Percentiles rank a stretch among this genome's conserved stretches.
Evolutionary conservation across 2,888 invertebrate genomes (phyloP).

Genomic region (Drosophila nr. perissopoda): DNA sequence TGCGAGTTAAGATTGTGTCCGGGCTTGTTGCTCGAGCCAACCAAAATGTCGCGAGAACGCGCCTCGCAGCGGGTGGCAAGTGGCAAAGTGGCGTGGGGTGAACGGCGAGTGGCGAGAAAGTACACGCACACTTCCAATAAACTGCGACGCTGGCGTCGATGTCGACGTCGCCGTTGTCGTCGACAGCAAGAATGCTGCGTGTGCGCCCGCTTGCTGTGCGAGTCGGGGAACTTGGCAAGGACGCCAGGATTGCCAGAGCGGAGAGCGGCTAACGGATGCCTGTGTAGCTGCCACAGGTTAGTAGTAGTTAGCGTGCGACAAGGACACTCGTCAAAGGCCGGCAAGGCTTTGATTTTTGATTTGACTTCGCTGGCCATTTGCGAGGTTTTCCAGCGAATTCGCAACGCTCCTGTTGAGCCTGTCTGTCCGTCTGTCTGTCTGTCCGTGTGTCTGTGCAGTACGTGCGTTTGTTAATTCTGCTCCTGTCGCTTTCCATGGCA

Average conservation of each 20-base stretch:
- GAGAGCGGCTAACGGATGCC: background rate
- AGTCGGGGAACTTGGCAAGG: conserved; percentile 36
- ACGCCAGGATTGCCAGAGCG: conserved; percentile 23
- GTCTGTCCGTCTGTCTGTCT: background rate
- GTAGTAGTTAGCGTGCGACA: conserved; percentile 58
- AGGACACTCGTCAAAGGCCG: conserved; percentile 46
- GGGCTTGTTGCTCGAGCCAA: conserved; percentile 55
- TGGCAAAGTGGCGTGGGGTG: conserved; percentile 17
- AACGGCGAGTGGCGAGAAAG: conserved; percentile 38
- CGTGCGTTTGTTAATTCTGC: conserved; percentile 7
- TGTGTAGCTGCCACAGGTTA: conserved; percentile 57
- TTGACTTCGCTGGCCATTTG: conserved; percentile 19
- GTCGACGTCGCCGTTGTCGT: conserved; percentile 10
- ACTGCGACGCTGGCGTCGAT: conserved; percentile 31
- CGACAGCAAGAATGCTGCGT: conserved; percentile 43
- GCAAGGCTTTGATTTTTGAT: conserved; percentile 30
- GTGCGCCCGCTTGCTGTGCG: conserved; percentile 72
- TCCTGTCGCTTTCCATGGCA: conserved; percentile 62
- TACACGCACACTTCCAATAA: conserved; percentile 68
- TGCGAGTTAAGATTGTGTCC: conserved; percentile 35
- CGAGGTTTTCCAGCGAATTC: conserved; percentile 51
- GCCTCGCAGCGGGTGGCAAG: conserved; percentile 50
- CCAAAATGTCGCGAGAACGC: conserved; percentile 78
- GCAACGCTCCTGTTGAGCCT: conserved; percentile 45
- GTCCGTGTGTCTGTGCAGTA: background rate